phyloP scores from a whole-genome alignment of 2,113 vertebrate genomes.

The Leptodactylus fuscus region DNA sequence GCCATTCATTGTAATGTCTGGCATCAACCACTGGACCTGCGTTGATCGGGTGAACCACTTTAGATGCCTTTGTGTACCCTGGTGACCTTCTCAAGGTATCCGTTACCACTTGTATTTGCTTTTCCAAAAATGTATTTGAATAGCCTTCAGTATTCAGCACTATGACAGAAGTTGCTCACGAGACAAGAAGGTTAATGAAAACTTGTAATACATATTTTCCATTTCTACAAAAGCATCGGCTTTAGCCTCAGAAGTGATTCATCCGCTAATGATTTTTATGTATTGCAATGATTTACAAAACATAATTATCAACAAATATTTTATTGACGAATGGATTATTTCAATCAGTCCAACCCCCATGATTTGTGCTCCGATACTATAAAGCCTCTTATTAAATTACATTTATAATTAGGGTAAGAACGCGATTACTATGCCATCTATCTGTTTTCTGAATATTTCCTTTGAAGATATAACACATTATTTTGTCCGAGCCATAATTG shows the following conservation, averaged over 20 bases:
- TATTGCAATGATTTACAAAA: conserved; percentile 5
- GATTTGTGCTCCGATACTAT: conserved; percentile 6
- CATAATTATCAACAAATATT: conserved; percentile 21
- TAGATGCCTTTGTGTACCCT: no score
- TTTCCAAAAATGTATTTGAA: no score
- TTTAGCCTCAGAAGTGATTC: neutral
- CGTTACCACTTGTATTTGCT: no score
- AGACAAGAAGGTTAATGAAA: neutral
- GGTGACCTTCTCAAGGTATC: no score
- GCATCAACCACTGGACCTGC: no score
- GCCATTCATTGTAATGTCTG: no score
- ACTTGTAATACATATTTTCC: neutral
- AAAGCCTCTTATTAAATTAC: conserved; percentile 33
- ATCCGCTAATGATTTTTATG: neutral
- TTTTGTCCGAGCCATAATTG: conserved; percentile 31
- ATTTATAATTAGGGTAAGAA: conserved; percentile 49
- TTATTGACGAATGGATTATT: conserved; percentile 32
- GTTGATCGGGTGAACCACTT: no score
- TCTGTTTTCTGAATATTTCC: conserved; percentile 37
- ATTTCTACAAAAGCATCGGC: neutral
- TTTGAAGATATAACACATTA: conserved; percentile 30
- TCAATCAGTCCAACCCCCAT: neutral
- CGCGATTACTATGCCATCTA: conserved; percentile 23
- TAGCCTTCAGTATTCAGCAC: no score
- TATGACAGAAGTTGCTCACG: neutral